Evolutionary conservation across 2,888 invertebrate species (phyloP).

Genomic region (Camponotus fellah): DNA sequence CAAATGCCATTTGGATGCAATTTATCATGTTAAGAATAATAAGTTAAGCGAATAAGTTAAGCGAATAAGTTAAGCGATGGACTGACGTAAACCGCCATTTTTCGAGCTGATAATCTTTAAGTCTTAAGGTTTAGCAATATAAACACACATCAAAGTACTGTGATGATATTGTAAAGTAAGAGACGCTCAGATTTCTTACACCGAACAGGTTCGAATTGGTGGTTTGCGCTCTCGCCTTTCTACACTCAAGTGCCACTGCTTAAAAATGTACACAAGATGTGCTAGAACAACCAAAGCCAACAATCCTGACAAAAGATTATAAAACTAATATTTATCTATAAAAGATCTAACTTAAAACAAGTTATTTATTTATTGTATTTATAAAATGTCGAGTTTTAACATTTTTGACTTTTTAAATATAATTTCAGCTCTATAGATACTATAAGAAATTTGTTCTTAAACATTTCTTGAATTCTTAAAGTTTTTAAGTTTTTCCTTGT

Average conservation of each 20-base stretch:
- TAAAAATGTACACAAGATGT: constrained; percentile 23
- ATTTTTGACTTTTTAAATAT: background rate
- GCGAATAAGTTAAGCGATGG: constrained; percentile 36
- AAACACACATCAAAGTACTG: constrained; percentile 81
- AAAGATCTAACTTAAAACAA: background rate
- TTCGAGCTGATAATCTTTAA: constrained; percentile 42
- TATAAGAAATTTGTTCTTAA: background rate
- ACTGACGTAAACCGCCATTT: constrained; percentile 46
- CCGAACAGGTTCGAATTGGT: constrained; percentile 53
- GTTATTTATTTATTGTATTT: background rate
- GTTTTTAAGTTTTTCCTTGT: background rate
- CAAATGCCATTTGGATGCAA: constrained; percentile 44
- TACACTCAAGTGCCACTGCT: constrained; percentile 52
- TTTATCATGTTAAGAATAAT: constrained; percentile 38
- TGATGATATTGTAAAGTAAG: constrained; percentile 81
- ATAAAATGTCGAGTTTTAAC: background rate
- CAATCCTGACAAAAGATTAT: background rate
- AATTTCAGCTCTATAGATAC: background rate
- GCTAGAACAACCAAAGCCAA: constrained; percentile 23
- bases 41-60: constrained; percentile 38
- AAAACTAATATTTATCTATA: background rate
- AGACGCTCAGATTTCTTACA: constrained; percentile 59
- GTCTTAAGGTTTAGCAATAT: constrained; percentile 50
- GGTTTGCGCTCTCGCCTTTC: constrained; percentile 65
- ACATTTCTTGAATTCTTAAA: background rate